Evolutionary conservation across 2,888 invertebrate species (phyloP).

Genomic region (Malthinus flaveolus): DNA sequence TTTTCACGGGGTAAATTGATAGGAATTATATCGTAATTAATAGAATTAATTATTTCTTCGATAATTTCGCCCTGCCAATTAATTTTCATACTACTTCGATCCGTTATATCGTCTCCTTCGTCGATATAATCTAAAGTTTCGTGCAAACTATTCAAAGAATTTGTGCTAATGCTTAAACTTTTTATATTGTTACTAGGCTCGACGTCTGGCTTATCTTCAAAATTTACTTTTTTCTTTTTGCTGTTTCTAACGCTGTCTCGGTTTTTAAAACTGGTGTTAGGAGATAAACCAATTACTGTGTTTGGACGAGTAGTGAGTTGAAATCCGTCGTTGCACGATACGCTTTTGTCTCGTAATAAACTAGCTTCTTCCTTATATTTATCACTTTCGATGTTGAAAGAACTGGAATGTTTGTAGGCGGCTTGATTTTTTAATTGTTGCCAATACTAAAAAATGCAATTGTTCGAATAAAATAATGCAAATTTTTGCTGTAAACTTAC

Average conservation of each 20-base stretch:
- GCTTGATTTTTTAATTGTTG: slow-evolving; percentile 67
- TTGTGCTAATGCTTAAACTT: slow-evolving; percentile 48
- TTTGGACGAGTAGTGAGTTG: slow-evolving; percentile 71
- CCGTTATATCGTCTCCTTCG: slow-evolving; percentile 51
- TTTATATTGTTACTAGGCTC: slow-evolving; percentile 10
- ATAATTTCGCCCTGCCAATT: slow-evolving; percentile 46
- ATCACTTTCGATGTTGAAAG: slow-evolving; percentile 48
- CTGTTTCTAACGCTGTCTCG: slow-evolving; percentile 45
- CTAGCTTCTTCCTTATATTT: slow-evolving; percentile 55
- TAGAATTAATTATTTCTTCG: slow-evolving; percentile 39
- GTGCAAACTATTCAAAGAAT: slow-evolving; percentile 50
- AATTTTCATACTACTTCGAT: slow-evolving; percentile 51
- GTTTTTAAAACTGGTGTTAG: slow-evolving; percentile 40
- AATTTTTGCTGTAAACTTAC: slow-evolving; percentile 48
- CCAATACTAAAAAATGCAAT: slow-evolving; percentile 65
- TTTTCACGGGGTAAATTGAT: neutral
- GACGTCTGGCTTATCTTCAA: slow-evolving; percentile 41
- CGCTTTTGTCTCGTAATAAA: slow-evolving; percentile 75
- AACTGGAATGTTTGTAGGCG: slow-evolving; percentile 53
- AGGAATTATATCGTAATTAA: slow-evolving; percentile 14
- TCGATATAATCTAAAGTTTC: slow-evolving; percentile 53
- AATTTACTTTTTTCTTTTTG: slow-evolving; percentile 50
- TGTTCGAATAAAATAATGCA: slow-evolving; percentile 10
- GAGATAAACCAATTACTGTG: slow-evolving; percentile 55
- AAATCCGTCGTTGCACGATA: slow-evolving; percentile 75